Evolutionary conservation across 2,113 vertebrate genomes (phyloP), one percentile per base, ranked within the genome.

Genomic region (Hippopotamus amphibius): DNA sequence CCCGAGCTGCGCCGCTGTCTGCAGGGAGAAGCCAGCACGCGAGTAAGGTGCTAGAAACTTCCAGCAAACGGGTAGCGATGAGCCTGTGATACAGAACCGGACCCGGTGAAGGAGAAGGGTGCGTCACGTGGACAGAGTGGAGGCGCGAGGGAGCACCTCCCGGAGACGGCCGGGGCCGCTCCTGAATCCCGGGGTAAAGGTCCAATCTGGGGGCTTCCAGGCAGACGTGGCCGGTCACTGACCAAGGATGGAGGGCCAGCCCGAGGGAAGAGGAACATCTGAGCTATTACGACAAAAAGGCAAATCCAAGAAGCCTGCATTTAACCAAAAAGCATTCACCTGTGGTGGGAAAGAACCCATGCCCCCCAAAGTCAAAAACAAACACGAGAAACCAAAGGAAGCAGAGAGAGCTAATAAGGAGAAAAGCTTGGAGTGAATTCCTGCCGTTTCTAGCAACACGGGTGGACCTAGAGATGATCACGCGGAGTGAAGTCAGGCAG

Each of bases 1-100:
- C 59, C 59, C 24, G 7, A 2, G 41, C 11, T 0, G n/a, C 0
- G 74, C 3, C n/a, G 37, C 11, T 4, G 3, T 68, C 46, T 4
- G 43, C 63, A 5, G 63, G 85, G 50, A 41, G 16, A n/a, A 16
- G 22, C 9, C 11, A 30, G 41, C 3, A 21, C 0, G 19, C 0
- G 1, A 14, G 48, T 6, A 7, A 37, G 26, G 26, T 24, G 8
- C 2, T 6, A 28, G 57, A 28, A 6, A 8, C 55, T 5, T 37
- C 3, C 3, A 3, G 10, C 46, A 26, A 10, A 17, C 21, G 0
- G 1, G 5, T 43, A 41, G 22, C 9, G 6, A 63, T 5, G 28
- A 63, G 2, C 55, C 53, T 3, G 15, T 11, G 10, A 19, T 17
- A 37, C 53, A 61, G 37, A 17, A 37, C 7, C 3, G 59, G 33